A percentile compares a stretch with the other conserved stretches of the same genome.
Evolutionary conservation across 2,797 vertebrate species (phyloP).

Genomic region (Gephyroberyx darwinii): DNA sequence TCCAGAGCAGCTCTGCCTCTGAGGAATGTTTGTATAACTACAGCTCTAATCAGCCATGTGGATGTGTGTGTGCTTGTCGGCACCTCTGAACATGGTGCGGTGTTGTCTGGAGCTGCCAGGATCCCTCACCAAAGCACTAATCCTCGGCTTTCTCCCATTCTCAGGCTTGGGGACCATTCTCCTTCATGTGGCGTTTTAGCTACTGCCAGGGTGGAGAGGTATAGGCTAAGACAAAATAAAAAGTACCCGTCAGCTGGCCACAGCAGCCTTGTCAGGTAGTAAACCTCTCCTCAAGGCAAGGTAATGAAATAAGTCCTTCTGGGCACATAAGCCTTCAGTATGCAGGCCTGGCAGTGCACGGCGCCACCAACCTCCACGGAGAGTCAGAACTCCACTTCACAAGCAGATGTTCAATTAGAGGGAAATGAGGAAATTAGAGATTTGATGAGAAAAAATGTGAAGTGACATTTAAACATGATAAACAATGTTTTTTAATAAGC

Average conservation of each 20-base stretch:
- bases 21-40: slow-evolving; percentile 62
- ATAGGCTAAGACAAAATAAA: slow-evolving; percentile 62
- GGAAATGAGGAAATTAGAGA: slow-evolving; percentile 72
- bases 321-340: slow-evolving; percentile 55
- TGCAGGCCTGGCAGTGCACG: slow-evolving; percentile 40
- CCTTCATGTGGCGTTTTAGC: slow-evolving; percentile 60
- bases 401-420: slow-evolving; percentile 82
- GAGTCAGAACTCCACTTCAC: slow-evolving; percentile 60
- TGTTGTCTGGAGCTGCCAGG: slow-evolving; percentile 63
- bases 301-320: slow-evolving; percentile 67
- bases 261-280: slow-evolving; percentile 48
- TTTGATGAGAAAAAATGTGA: slow-evolving; percentile 63
- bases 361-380: slow-evolving; percentile 46
- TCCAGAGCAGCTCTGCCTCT: slow-evolving; percentile 45
- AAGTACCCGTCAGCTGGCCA: slow-evolving; percentile 65
- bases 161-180: slow-evolving; percentile 41
- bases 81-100: slow-evolving; percentile 49
- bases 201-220: slow-evolving; percentile 53
- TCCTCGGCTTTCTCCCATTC: slow-evolving; percentile 65
- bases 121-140: slow-evolving; percentile 61
- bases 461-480: slow-evolving; percentile 75
- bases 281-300: slow-evolving; percentile 64
- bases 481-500: slow-evolving; percentile 74
- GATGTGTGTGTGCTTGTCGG: slow-evolving; percentile 32
- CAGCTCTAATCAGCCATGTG: slow-evolving; percentile 62